Conservation (phyloP, 2,113 vertebrate genomes). For the Picathartes gymnocephalus region DNA sequence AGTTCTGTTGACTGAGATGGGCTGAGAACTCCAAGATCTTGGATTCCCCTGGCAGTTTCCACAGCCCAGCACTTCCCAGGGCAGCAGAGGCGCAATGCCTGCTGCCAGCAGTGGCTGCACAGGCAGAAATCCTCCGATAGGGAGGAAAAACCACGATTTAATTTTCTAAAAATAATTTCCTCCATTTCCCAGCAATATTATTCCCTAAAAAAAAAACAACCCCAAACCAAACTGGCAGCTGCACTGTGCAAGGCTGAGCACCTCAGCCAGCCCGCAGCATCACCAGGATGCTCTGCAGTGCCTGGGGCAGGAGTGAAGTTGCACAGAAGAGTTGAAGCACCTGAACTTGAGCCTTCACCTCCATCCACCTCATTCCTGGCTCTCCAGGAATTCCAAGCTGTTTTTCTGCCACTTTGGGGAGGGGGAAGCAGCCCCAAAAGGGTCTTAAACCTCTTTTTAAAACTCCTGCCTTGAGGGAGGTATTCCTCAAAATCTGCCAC, state of each 20-base stretch:
- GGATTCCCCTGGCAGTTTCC: neutral
- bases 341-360: neutral
- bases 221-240: neutral
- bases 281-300: too few relatives aligned
- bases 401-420: neutral
- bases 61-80: neutral
- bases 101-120: neutral
- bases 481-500: neutral
- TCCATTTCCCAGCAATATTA: neutral
- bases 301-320: neutral
- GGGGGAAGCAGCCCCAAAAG: neutral
- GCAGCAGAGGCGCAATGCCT: neutral
- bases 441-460: neutral
- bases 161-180: neutral
- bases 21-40: neutral
- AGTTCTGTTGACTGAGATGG: neutral
- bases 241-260: neutral
- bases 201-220: neutral
- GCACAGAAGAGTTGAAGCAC: neutral
- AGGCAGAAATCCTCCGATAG: neutral
- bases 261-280: neutral
- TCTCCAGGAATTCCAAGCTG: neutral
- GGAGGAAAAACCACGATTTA: neutral
- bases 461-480: fast-evolving
- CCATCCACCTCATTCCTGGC: neutral